Evolutionary conservation across 2,797 vertebrate species (phyloP).

Genomic region (Micromesistius poutassou): DNA sequence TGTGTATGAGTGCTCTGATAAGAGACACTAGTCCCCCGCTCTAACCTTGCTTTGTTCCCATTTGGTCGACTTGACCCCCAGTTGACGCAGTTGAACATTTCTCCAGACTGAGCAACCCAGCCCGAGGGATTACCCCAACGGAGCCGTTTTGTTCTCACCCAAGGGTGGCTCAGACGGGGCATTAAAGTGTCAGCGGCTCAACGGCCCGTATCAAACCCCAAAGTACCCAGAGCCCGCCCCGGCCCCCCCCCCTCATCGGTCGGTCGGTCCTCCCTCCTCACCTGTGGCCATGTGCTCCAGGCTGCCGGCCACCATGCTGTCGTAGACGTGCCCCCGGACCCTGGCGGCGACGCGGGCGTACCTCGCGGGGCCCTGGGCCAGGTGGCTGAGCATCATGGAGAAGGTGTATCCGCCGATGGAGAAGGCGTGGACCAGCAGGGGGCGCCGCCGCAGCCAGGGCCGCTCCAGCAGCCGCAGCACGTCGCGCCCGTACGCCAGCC

Average conservation of each 20-base stretch:
- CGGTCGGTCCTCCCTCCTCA: constrained; percentile 38
- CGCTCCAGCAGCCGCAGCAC: constrained; percentile 61
- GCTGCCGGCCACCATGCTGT: constrained; percentile 71
- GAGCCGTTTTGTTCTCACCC: too few relatives aligned
- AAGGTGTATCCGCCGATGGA: constrained; percentile 77
- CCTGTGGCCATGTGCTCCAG: constrained; percentile 66
- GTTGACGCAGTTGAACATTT: too few relatives aligned
- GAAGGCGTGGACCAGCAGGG: constrained; percentile 67
- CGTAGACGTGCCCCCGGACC: constrained; percentile 68
- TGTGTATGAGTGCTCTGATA: neutral
- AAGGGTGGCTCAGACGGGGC: too few relatives aligned
- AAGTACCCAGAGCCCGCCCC: constrained; percentile 31
- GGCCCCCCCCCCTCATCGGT: neutral
- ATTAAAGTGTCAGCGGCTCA: neutral
- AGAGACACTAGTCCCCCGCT: neutral
- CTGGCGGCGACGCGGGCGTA: constrained; percentile 41
- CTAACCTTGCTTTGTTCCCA: too few relatives aligned
- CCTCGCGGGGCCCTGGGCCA: constrained; percentile 26
- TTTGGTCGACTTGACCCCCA: too few relatives aligned
- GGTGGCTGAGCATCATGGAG: constrained; percentile 62
- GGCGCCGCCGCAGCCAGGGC: constrained; percentile 51
- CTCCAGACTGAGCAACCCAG: too few relatives aligned
- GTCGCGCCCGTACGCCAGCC: constrained; percentile 49
- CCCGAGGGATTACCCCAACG: too few relatives aligned
- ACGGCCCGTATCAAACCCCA: constrained; percentile 18